Evolutionary conservation across 2,113 vertebrate species (phyloP), one percentile per base, ranked within the genome.

Genomic region (Sphaerodactylus townsendi): DNA sequence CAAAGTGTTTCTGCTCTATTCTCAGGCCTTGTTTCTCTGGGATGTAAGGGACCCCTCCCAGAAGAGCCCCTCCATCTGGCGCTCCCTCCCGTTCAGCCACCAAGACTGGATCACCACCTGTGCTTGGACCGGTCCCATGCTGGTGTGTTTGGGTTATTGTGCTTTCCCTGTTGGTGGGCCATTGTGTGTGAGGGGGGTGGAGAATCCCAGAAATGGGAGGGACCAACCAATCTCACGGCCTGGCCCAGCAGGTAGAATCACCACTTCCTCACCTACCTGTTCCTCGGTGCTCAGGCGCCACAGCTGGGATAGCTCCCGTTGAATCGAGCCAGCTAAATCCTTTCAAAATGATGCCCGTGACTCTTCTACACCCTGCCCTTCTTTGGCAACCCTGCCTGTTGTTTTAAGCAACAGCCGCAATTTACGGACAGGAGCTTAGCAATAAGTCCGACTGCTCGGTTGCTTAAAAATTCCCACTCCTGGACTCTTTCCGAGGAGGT

Each of bases 51-150:
- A 91, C 3, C 66, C 75, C 17, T 28, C 70, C 84, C 77, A 17
- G 78, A 81, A 78, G 37, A 88, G 93, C 44, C 94, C 97, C 2
- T 87, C 83, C 69, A 87, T 97, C 71, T 93, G 90, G 11, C 91
- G 90, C 65, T 88, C 95, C 8, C 92, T 98, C 44, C 89, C 80
- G 50, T 94, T 96, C 89, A 95, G 96, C 86, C 98, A 98, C 89
- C 94, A 94, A 87, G 98, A 98, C 95, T 98, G 98, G 98, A 94
- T 98, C 91, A 97, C 97, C 7, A 93, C 94, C 88, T 98, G 97
- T 81, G 92, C 94, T 70, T 98, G 98, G 98, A 96, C 95, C 74
- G 85, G 90, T 73, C 56, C 83, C 44, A 69, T 90, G 5, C 69
- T 96, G 93, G 95, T 96, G 69, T 93, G 95, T 91, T 59, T 70